Evolutionary conservation across 2,888 invertebrate genomes (phyloP), one percentile per base, ranked within the genome.

Genomic region (Cartodere bifasciata): DNA sequence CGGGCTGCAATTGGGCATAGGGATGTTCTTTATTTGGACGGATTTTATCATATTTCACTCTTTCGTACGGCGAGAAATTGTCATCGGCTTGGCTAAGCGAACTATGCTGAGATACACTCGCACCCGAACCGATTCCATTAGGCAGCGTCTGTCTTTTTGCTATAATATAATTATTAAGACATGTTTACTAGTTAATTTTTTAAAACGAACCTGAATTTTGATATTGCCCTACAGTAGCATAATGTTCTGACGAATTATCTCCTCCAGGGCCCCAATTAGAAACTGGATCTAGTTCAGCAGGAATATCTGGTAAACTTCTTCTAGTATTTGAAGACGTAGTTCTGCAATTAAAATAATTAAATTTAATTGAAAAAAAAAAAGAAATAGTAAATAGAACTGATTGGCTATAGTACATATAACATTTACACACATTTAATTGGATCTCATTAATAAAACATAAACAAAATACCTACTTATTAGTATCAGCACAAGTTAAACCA

Each of bases 281-380:
- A 22, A 49, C 46, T 46, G 51, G 49, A 48, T 53, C 24, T 47
- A 58, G 49, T 46, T 75, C 72, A 17, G 75, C 61, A 5, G 86
- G 82, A 49, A 87, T 84, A 55, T 87, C 87, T 14, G 87, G 87
- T 39, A 87, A 65, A 60, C 87, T 86, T 46, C 86, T 65, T 50
- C 84, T 79, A 41, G 75, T 68, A 41, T 68, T 65, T 27, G 67
- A 31, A 24, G 41, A 35, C 31, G 36, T 20, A 27, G 26, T 9
- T 29, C 31, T 35, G 20, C n/a, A 34, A 29, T 2, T 23, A 5
- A 23, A 27, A 14, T 21, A 22, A 28, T 24, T n/a, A 4, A 13
- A 29, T 30, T 17, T n/a, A 22, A n/a, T n/a, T n/a, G 21, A 26
- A 6, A 27, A 15, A 25, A 30, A 23, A 22, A 14, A 35, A n/a